Conservation (phyloP, 2,113 vertebrate genomes). For the Diphyllodes magnificus region DNA sequence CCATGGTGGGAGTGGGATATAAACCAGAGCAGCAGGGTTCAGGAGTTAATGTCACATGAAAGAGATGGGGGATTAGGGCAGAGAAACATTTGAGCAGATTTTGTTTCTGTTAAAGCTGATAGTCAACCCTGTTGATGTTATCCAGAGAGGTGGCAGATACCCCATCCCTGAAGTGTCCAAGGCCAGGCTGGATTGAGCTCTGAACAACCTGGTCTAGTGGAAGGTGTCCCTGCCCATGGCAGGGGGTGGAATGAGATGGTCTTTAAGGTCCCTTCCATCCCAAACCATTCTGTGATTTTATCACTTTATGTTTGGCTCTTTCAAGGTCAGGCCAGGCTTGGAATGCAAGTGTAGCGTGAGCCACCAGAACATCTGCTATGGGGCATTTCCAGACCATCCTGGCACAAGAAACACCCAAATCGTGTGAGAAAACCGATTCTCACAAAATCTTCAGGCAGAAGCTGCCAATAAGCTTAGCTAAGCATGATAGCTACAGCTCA, state of each 20-base stretch:
- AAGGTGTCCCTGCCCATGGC: not conserved
- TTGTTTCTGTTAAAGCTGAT: not conserved
- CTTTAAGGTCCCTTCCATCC: not conserved
- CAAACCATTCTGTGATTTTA: not conserved
- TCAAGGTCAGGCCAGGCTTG: not conserved
- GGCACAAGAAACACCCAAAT: not conserved
- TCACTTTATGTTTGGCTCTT: not conserved
- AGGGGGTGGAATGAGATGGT: not conserved
- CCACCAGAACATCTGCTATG: not conserved
- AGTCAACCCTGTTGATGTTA: accelerated
- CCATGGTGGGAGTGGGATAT: not conserved
- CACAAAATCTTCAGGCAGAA: not conserved
- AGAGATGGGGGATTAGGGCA: not conserved
- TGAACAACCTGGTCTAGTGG: not conserved
- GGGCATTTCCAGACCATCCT: not conserved
- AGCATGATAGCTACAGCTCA: not conserved
- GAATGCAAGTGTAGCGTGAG: not conserved
- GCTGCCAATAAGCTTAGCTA: not conserved
- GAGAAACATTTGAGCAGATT: not conserved
- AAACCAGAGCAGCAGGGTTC: not conserved
- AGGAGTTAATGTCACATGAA: not conserved
- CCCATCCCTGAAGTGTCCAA: not conserved
- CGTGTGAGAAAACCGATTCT: not conserved
- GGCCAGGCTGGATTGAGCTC: not conserved
- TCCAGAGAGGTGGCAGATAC: not conserved